Percentiles rank a stretch among this genome's conserved stretches.
phyloP scores from a whole-genome alignment of 2,797 vertebrate genomes.

The Bradypodion ventrale region DNA sequence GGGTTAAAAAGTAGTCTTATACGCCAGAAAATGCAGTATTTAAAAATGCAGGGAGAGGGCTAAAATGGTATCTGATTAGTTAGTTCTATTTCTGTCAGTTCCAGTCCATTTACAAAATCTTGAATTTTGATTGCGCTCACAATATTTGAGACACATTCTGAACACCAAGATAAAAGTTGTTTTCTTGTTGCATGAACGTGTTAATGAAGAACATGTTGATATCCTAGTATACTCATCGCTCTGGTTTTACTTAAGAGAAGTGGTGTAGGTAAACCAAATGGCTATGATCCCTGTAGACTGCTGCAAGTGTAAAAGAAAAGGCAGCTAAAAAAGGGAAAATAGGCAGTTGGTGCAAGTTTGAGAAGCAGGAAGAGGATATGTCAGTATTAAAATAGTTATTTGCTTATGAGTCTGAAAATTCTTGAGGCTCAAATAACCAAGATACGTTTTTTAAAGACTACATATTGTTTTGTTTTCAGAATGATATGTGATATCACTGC shows the following conservation, averaged over 20 bases:
- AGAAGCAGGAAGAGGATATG: conserved; percentile 8
- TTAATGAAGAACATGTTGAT: background rate
- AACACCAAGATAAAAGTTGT: background rate
- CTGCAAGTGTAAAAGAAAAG: conserved; percentile 13
- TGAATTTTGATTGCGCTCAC: background rate
- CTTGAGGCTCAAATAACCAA: background rate
- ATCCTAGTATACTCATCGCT: background rate
- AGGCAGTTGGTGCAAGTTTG: background rate
- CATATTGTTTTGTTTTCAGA: background rate
- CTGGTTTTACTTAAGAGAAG: background rate
- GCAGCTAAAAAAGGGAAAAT: background rate
- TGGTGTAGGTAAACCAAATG: background rate
- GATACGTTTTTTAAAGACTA: background rate
- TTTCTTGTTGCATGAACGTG: background rate
- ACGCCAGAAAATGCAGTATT: no score
- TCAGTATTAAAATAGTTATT: background rate
- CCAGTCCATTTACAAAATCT: background rate
- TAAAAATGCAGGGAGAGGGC: background rate
- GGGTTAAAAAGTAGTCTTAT: no score
- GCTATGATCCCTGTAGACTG: background rate
- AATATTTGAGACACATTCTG: background rate
- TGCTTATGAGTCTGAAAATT: background rate
- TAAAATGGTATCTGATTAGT: background rate
- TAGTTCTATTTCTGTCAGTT: background rate
- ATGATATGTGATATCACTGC: background rate